Percentiles rank a stretch among this genome's conserved stretches.
phyloP scores from a whole-genome alignment of 2,888 invertebrate genomes.

The Escarpia spicata region DNA sequence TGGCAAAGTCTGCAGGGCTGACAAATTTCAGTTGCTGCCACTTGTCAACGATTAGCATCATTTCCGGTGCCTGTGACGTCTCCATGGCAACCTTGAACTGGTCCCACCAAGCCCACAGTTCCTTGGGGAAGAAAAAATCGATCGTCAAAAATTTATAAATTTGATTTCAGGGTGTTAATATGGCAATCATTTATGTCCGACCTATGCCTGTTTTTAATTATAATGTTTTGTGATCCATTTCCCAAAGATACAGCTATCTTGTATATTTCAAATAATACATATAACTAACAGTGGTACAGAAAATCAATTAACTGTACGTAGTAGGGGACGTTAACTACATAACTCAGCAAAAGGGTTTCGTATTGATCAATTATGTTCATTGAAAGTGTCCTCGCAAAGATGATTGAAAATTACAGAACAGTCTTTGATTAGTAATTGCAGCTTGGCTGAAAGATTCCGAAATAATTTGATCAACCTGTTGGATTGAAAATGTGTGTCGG shows the following conservation, averaged over 20 bases:
- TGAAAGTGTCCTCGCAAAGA: no score
- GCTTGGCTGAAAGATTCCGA: no score
- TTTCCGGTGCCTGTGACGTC: slow-evolving; percentile 56
- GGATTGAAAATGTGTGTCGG: no score
- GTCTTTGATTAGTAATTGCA: no score
- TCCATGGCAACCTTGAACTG: slow-evolving; percentile 58
- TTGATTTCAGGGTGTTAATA: not conserved
- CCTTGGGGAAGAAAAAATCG: slow-evolving; percentile 44
- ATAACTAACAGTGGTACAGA: not conserved
- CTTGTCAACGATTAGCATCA: slow-evolving; percentile 60
- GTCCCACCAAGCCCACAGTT: slow-evolving; percentile 63
- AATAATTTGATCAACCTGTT: no score
- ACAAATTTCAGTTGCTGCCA: slow-evolving; percentile 62
- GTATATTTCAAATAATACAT: not conserved
- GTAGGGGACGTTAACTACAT: no score
- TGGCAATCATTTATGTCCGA: not conserved
- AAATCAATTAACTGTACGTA: not conserved
- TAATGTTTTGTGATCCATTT: no score
- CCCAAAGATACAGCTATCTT: not conserved
- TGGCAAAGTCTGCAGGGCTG: slow-evolving; percentile 61
- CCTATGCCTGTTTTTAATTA: not conserved
- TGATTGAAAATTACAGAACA: no score
- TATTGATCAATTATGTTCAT: no score
- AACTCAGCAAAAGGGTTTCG: no score
- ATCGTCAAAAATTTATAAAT: not conserved